Base-by-base conservation (phyloP, 2,888 invertebrate species). In the Idaea aversata region DNA sequence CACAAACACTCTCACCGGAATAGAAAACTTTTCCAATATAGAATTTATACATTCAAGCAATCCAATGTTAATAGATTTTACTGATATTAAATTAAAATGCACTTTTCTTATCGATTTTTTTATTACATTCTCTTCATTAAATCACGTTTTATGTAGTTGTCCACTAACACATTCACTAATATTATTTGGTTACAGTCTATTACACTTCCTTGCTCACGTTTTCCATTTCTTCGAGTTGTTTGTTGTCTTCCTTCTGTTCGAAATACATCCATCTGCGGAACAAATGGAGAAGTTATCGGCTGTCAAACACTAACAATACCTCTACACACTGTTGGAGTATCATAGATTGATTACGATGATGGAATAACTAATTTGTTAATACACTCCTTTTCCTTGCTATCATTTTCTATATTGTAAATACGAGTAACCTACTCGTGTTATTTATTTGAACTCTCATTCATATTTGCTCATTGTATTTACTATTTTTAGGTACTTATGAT, bases 261-360 rank as follows among this genome's bases (percentile, higher is more conserved):
- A 94, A 93, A 82, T 95, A 95, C 91, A 96, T 94, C 95, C 95
- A 96, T 64, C 95, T 95, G 87, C 64, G 59, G 90, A 88, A 65
- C 15, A 63, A 59, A 64, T 64, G 70, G 64, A 68, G 61, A 65
- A 35, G 57, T 59, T 59, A 59, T 59, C 34, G 16, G 10, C 34
- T 16, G 59, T 59, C 59, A 59, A 59, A 47, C 47, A 10, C 13
- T 13, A 47, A 47, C 47, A 47, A 47, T 59, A 59, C 59, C 6
- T 6, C 25, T 34, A 7, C 58, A n/a, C 58, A 57, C 57, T 3
- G 25, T 7, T 47, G 13, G 47, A 47, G 62, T 57, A 57, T n/a
- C 25, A 35, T 15, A 61, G 67, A 57, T 65, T 67, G 61, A 65
- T 59, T 65, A 67, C 61, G 61, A 63, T 57, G 57, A 47, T 64